These are phyloP conservation scores for Phylloscopus collybita DNA, from an alignment of 2,797 vertebrate genomes.

Conservation along the genomic window DNA sequence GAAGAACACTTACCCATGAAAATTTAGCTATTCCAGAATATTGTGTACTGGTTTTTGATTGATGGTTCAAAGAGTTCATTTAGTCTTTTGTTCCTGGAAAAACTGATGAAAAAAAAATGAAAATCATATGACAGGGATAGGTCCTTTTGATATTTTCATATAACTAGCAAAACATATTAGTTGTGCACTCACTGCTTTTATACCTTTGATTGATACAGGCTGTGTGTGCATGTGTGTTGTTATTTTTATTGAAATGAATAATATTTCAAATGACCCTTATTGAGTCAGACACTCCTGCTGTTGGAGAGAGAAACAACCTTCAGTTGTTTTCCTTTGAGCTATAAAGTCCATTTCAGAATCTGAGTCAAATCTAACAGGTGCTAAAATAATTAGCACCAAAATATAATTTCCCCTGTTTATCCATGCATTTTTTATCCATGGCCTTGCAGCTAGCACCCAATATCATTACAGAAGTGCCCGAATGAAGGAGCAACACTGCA, in stretches of 20 bases:
- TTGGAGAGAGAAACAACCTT: not conserved
- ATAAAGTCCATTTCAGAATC: not conserved
- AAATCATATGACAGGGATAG: not conserved
- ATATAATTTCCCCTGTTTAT: not conserved
- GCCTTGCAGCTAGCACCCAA: not conserved
- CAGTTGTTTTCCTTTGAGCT: not conserved
- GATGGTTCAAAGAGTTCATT: not conserved
- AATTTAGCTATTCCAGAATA: not conserved
- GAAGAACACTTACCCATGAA: not conserved
- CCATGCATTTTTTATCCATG: not conserved
- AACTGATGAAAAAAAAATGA: not conserved
- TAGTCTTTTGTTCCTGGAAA: not conserved
- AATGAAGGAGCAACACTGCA: not conserved
- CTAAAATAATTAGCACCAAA: not conserved
- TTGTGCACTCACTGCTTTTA: not conserved
- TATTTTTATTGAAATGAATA: not conserved
- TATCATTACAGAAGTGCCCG: not conserved
- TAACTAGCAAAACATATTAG: not conserved
- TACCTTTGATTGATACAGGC: not conserved
- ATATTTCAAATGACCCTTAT: not conserved
- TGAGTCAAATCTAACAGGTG: not conserved
- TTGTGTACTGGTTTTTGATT: not conserved
- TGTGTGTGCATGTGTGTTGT: not conserved
- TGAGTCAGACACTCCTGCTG: not conserved
- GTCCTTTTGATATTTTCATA: not conserved